These are phyloP conservation scores for Oncorhynchus keta DNA, from an alignment of 2,113 vertebrate genomes.

Conservation along the genomic window DNA sequence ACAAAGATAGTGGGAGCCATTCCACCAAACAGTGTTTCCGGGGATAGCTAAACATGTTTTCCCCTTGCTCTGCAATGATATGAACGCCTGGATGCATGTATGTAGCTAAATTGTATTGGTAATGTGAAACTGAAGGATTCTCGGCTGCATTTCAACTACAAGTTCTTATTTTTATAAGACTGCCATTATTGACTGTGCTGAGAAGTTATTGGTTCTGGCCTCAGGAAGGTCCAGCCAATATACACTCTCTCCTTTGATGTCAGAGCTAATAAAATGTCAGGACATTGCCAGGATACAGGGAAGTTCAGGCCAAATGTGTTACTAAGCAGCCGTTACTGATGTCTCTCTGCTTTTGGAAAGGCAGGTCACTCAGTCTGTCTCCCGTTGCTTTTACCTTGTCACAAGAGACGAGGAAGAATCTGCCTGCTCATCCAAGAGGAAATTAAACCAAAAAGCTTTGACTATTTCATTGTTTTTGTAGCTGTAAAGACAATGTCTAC, in stretches of 20 bases:
- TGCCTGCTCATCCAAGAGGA: conserved; percentile 22
- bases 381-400: not conserved
- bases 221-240: conserved; percentile 30
- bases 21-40: conserved; percentile 23
- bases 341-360: conserved; percentile 9
- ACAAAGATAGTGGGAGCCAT: not conserved
- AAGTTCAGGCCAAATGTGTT: conserved; percentile 57
- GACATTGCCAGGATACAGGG: conserved; percentile 61
- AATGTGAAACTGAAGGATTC: not conserved
- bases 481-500: too few species aligned
- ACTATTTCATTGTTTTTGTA: too few species aligned
- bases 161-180: not conserved
- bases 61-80: not conserved
- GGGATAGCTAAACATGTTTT: conserved; percentile 3
- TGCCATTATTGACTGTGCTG: conserved; percentile 23
- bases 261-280: conserved; percentile 43
- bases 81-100: not conserved
- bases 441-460: too few species aligned
- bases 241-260: conserved; percentile 10
- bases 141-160: not conserved
- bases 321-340: conserved; percentile 49
- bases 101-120: not conserved
- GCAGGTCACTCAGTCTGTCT: not conserved
- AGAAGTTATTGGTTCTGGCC: conserved; percentile 29
- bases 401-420: conserved; percentile 10